These are phyloP conservation scores for Coregonus clupeaformis DNA, from an alignment of 2,113 vertebrate species.

Conservation along the genomic window DNA sequence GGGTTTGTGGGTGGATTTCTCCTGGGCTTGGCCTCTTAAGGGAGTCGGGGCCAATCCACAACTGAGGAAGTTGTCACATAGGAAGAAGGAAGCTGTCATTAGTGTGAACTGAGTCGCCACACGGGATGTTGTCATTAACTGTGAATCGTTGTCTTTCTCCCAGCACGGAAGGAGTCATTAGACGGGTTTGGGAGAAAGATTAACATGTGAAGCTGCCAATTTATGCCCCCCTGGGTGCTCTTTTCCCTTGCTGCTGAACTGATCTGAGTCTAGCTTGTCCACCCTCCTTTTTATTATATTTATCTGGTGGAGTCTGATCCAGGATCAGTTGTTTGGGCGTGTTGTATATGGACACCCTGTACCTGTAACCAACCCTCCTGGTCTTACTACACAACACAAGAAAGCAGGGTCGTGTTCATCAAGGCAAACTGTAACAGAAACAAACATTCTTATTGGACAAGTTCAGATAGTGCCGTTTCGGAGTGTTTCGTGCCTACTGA, in stretches of 20 bases:
- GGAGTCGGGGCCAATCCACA: not conserved
- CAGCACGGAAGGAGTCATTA: not conserved
- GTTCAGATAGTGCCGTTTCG: too few species aligned
- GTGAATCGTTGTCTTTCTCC: slow-evolving; percentile 27
- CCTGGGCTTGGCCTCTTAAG: slow-evolving; percentile 90
- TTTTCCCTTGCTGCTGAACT: slow-evolving; percentile 11
- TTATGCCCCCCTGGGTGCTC: not conserved
- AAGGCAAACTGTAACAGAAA: too few species aligned
- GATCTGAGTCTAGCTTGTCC: not conserved
- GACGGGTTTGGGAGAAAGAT: not conserved
- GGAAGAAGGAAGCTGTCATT: not conserved
- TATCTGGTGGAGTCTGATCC: slow-evolving; percentile 10
- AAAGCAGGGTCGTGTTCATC: not conserved
- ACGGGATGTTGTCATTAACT: slow-evolving; percentile 18
- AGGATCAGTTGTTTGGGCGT: slow-evolving; percentile 1
- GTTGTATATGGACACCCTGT: slow-evolving; percentile 7
- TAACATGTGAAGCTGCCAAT: slow-evolving; percentile 1
- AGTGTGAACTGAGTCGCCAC: slow-evolving; percentile 41
- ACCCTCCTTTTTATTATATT: not conserved
- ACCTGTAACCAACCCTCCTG: slow-evolving; percentile 13
- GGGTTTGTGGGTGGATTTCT: slow-evolving; percentile 97
- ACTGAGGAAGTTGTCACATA: not conserved
- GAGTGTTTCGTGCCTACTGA: too few species aligned
- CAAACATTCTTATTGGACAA: too few species aligned
- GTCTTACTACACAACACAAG: not conserved